phyloP scores from a whole-genome alignment of 1,140 invertebrate species.

The Hesperophylax magnus region DNA sequence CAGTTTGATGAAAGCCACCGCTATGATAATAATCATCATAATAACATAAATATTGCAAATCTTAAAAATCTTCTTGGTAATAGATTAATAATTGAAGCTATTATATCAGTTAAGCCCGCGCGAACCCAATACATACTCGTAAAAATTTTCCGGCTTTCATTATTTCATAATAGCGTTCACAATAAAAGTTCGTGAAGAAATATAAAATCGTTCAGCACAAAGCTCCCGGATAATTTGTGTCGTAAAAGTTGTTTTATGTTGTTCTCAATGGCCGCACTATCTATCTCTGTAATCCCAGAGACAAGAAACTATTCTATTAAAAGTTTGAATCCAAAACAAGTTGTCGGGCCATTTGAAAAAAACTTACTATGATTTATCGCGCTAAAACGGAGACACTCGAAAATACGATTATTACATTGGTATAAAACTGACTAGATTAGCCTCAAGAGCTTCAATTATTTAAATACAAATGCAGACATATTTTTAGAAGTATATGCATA shows the following conservation, averaged over 20 bases:
- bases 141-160: too few species aligned
- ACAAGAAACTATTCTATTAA: slow-evolving; percentile 18
- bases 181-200: slow-evolving; percentile 3
- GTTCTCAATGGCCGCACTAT: slow-evolving; percentile 11
- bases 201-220: not conserved
- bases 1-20: too few species aligned
- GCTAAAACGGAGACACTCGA: slow-evolving; percentile 25
- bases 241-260: not conserved
- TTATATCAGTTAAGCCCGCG: too few species aligned
- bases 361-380: slow-evolving; percentile 34
- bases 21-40: too few species aligned
- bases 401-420: slow-evolving; percentile 8
- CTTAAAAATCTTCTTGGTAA: too few species aligned
- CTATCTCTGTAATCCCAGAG: not conserved
- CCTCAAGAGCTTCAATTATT: too few species aligned
- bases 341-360: slow-evolving; percentile 20
- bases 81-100: too few species aligned
- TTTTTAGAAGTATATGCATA: too few species aligned
- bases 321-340: slow-evolving; percentile 32
- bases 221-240: not conserved
- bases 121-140: too few species aligned
- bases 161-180: not conserved
- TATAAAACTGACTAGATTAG: too few species aligned
- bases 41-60: too few species aligned
- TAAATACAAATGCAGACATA: too few species aligned